phyloP scores from a whole-genome alignment of 2,113 vertebrate genomes.

The Indicator maculatus region DNA sequence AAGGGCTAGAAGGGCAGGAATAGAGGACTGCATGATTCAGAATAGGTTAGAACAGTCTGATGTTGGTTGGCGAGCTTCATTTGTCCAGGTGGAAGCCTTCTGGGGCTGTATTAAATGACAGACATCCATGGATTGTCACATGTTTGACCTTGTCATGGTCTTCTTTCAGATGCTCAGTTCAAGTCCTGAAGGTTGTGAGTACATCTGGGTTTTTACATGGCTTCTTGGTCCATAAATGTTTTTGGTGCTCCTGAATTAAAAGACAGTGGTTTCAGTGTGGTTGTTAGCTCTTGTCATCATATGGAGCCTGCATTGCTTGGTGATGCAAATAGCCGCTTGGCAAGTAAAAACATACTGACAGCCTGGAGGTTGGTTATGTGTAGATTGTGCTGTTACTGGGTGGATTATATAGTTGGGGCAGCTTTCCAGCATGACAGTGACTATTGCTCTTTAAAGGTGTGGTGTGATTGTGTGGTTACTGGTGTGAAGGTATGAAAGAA shows the following conservation, averaged over 20 bases:
- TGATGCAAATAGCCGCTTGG: background rate
- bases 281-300: accelerated
- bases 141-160: background rate
- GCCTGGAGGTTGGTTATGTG: background rate
- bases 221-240: background rate
- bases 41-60: background rate
- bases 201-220: background rate
- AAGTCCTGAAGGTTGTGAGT: background rate
- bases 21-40: background rate
- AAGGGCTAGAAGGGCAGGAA: background rate
- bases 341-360: background rate
- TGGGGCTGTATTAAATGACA: background rate
- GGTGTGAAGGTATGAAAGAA: background rate
- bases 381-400: background rate
- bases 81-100: background rate
- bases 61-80: background rate
- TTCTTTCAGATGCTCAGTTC: background rate
- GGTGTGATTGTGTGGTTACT: background rate
- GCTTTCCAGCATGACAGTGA: background rate
- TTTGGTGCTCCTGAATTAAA: background rate
- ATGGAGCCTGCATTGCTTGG: background rate
- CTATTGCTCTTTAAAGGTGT: background rate
- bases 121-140: background rate
- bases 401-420: background rate
- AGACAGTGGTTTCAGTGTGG: background rate